Evolutionary conservation across 2,797 vertebrate genomes (phyloP).

Genomic region (Champsocephalus gunnari): DNA sequence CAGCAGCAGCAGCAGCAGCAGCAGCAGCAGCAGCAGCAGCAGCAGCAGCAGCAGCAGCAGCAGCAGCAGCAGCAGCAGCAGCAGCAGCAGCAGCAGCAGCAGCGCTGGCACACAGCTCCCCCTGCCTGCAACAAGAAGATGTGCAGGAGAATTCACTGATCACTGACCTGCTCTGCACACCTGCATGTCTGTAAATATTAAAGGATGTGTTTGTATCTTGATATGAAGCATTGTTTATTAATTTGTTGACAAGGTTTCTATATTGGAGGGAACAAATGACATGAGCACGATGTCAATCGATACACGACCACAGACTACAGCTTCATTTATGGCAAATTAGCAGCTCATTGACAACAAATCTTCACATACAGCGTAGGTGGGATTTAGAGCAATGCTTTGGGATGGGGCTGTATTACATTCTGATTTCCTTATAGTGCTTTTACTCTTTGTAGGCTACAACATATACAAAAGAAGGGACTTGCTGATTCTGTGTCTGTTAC

Average conservation of each 20-base stretch:
- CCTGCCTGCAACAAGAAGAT: conserved; percentile 69
- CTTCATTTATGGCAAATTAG: neutral
- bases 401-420: neutral
- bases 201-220: neutral
- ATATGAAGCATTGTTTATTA: neutral
- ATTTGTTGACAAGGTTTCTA: neutral
- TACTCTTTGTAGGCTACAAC: neutral
- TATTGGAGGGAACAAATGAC: neutral
- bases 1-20: conserved; percentile 15
- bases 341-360: neutral
- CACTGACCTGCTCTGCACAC: conserved; percentile 18
- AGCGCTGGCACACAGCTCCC: conserved; percentile 65
- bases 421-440: neutral
- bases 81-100: conserved; percentile 15
- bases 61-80: conserved; percentile 16
- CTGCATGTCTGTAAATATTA: neutral
- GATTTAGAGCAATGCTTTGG: neutral
- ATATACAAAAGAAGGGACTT: neutral
- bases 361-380: neutral
- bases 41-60: conserved; percentile 12
- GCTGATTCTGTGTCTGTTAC: neutral
- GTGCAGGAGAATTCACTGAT: conserved; percentile 42
- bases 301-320: neutral
- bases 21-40: conserved; percentile 11
- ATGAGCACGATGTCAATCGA: neutral